Percentiles rank a stretch among this genome's conserved stretches.
Conservation (phyloP, 2,113 vertebrate species). For the Xenopus borealis region DNA sequence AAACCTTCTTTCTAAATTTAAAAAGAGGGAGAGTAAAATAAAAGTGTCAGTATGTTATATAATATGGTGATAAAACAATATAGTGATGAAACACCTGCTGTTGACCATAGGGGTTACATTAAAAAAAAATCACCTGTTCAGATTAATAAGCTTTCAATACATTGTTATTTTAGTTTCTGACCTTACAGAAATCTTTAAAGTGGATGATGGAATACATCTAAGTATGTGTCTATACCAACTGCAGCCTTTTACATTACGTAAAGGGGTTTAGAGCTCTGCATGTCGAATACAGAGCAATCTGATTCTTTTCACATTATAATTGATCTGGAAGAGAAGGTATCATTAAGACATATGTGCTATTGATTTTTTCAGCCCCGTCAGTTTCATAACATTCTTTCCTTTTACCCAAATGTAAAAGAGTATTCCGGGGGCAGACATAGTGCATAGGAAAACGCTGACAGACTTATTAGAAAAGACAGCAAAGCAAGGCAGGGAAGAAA, state of each 20-base stretch:
- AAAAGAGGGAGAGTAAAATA: constrained; percentile 54
- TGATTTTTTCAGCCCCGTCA: constrained; percentile 11
- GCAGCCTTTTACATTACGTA: constrained; percentile 50
- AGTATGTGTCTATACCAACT: constrained; percentile 22
- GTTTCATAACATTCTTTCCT: constrained; percentile 19
- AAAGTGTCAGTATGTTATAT: no score
- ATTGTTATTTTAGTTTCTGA: constrained; percentile 39
- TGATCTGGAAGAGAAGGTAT: constrained; percentile 27
- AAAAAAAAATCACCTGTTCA: constrained; percentile 58
- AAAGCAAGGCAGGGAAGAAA: background rate
- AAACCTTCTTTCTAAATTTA: constrained; percentile 68
- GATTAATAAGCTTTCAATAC: constrained; percentile 57
- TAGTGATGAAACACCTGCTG: background rate
- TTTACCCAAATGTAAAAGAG: constrained; percentile 22
- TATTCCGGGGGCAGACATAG: background rate
- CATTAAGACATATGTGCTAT: background rate
- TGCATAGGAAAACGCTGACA: background rate
- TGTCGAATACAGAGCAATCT: background rate
- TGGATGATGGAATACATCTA: constrained; percentile 25
- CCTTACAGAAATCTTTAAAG: constrained; percentile 54
- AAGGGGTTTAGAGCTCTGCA: constrained; percentile 9
- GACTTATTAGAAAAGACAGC: background rate
- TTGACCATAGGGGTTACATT: constrained; percentile 39
- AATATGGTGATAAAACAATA: no score
- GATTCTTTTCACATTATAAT: constrained; percentile 39